Conservation (phyloP, 2,888 invertebrate genomes). For the Meliscaeva auricollis region DNA sequence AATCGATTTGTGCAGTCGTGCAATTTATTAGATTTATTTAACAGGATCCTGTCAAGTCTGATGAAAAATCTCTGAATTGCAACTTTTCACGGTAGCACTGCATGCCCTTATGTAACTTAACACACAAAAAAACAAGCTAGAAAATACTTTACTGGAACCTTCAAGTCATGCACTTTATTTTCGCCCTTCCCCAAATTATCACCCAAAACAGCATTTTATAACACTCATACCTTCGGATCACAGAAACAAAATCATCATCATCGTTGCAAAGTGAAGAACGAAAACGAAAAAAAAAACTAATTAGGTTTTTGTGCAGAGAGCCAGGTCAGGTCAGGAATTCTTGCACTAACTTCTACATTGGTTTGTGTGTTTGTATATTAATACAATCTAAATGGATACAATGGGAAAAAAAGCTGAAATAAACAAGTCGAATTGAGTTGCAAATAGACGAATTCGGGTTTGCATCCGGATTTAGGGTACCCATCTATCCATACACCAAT, state of each 20-base stretch:
- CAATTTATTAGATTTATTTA: conserved; percentile 27
- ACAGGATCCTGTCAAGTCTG: conserved; percentile 17
- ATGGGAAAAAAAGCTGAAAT: neutral
- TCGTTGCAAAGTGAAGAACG: conserved; percentile 9
- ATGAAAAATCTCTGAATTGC: conserved; percentile 19
- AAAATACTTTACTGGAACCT: conserved; percentile 8
- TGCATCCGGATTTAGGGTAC: conserved; percentile 8
- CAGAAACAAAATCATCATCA: conserved; percentile 10
- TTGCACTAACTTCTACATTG: neutral
- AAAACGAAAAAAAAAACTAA: conserved; percentile 33
- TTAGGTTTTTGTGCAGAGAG: conserved; percentile 11
- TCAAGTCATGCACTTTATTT: conserved; percentile 31
- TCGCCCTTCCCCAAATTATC: conserved; percentile 36
- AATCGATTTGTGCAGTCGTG: conserved; percentile 11
- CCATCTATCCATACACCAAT: conserved; percentile 39
- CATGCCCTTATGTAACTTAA: neutral
- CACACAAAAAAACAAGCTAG: neutral
- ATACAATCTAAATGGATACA: neutral
- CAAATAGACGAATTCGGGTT: neutral
- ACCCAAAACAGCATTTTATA: conserved; percentile 45
- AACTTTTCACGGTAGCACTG: conserved; percentile 11
- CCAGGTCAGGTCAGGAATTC: neutral
- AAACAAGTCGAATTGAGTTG: neutral
- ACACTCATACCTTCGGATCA: conserved; percentile 33
- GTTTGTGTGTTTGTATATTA: neutral